Conservation (phyloP, 2,113 vertebrate genomes). For the Candoia aspera region DNA sequence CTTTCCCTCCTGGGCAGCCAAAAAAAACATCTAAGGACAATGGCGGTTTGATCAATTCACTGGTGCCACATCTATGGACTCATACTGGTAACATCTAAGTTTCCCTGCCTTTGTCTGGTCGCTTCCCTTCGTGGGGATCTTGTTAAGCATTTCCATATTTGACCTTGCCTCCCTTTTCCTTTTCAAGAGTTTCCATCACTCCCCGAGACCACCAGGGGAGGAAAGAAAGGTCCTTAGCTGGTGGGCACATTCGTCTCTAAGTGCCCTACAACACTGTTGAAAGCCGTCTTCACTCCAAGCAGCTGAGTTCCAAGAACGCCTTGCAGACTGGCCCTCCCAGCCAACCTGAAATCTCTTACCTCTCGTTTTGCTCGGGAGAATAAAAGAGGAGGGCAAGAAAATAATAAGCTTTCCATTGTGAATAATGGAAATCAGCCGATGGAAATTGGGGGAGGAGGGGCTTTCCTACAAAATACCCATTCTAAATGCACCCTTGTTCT, state of each 20-base stretch:
- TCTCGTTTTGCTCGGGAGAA: neutral
- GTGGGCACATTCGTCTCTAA: neutral
- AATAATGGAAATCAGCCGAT: neutral
- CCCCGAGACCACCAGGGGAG: neutral
- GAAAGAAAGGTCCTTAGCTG: constrained; percentile 6
- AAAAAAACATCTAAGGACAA: neutral
- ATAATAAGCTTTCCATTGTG: neutral
- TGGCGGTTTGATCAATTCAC: neutral
- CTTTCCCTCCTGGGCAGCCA: neutral
- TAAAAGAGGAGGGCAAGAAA: neutral
- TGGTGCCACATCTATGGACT: neutral
- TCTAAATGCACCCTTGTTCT: neutral
- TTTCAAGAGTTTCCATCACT: neutral
- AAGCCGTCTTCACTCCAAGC: neutral
- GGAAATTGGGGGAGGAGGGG: neutral
- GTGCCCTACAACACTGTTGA: neutral
- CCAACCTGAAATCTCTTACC: no score
- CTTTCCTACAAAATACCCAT: neutral
- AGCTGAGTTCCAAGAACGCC: neutral
- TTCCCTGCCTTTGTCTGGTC: neutral
- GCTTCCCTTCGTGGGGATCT: rapidly evolving
- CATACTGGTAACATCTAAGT: neutral
- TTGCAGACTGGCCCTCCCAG: neutral
- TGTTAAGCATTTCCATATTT: neutral
- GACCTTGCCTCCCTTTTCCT: neutral